Evolutionary conservation across 2,113 vertebrate species (phyloP), one percentile per base, ranked within the genome.

Genomic region (Axis porcinus): DNA sequence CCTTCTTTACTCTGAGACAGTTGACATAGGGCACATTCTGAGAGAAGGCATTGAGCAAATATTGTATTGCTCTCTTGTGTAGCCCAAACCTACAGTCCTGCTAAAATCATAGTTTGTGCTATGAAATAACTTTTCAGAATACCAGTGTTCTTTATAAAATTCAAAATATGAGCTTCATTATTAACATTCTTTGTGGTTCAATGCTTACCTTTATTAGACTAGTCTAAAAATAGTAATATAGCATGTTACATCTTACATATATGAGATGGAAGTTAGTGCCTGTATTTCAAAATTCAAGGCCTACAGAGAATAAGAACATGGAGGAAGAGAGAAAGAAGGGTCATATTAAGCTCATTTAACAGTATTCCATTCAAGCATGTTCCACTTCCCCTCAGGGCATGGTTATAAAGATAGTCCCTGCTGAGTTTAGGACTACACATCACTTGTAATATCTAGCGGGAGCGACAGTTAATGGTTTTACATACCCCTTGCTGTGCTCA

Each of bases 401-500:
- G 40, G 79, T 94, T 97, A 86, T 86, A 78, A 97, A 95, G 78
- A 83, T 76, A 76, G 78, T 86, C 70, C 97, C 98, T 95, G 95
- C 96, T 98, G 97, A 97, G 95, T 83, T 96, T 84, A 90, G 89
- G 78, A 97, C 91, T 95, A 93, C 84, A 95, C 47, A 97, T 97
- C 91, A 62, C 89, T 97, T 82, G 92, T 57, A 95, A 2, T 95
- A 93, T 95, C 95, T 96, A 97, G 70, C 57, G 79, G 58, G 70
- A 97, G 54, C 89, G 28, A 57, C 4, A 85, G 76, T 95, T 98
- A 98, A 98, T 97, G 93, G 86, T 90, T 97, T 97, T 97, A 97
- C 82, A 96, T 92, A 95, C 97, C 97, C 28, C 98, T 97, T 62
- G 50, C 97, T 97, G 98, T 97, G 98, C 92, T 96, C 89, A 64